phyloP scores from a whole-genome alignment of 2,113 vertebrate genomes.

The Seriola rivoliana region DNA sequence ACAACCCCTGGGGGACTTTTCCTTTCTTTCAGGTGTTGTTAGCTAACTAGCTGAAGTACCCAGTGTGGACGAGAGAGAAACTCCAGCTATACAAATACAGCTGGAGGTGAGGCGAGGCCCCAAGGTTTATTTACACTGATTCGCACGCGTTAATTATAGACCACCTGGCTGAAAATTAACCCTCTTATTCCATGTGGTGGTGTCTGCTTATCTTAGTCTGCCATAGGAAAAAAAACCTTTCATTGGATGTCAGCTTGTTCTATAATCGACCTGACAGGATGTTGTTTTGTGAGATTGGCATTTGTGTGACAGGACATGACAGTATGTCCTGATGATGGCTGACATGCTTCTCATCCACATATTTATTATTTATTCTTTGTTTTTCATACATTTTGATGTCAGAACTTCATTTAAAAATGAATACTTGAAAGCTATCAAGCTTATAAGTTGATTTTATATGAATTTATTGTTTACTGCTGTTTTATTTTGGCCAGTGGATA shows the following conservation, averaged over 20 bases:
- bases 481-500: background rate
- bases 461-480: background rate
- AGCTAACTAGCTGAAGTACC: conserved; percentile 40
- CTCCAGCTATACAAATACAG: conserved; percentile 82
- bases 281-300: conserved; percentile 26
- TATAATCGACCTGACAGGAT: conserved; percentile 43
- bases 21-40: conserved; percentile 66
- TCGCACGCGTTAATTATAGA: conserved; percentile 78
- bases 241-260: conserved; percentile 24
- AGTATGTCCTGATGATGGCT: conserved; percentile 14
- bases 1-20: conserved; percentile 15
- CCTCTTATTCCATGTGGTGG: conserved; percentile 37
- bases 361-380: conserved; percentile 6
- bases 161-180: conserved; percentile 76
- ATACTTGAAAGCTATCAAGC: background rate
- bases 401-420: background rate
- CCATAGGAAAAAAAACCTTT: conserved; percentile 20
- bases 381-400: background rate
- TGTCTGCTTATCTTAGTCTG: conserved; percentile 39
- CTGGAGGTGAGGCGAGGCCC: conserved; percentile 76
- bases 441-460: background rate
- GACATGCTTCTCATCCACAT: conserved; percentile 8
- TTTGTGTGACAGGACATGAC: conserved; percentile 44
- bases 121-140: conserved; percentile 80
- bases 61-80: conserved; percentile 60